Percentiles rank a stretch among this genome's conserved stretches.
These are phyloP conservation scores for Brachyopa scutellaris DNA, from an alignment of 2,888 invertebrate species.

Conservation along the genomic window DNA sequence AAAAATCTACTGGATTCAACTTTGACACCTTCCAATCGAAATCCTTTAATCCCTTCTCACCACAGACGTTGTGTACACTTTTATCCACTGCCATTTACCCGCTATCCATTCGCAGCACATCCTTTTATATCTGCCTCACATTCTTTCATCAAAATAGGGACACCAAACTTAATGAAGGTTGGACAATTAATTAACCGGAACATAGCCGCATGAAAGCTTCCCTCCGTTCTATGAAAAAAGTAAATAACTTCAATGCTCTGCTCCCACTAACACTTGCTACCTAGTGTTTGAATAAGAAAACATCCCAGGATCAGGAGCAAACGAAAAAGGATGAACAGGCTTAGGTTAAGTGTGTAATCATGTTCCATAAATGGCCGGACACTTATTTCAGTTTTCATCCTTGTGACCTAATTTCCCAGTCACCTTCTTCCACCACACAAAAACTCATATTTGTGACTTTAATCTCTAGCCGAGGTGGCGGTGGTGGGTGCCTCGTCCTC, in stretches of 20 bases:
- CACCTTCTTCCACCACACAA: conserved; percentile 7
- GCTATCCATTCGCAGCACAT: too few species aligned
- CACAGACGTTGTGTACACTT: background rate
- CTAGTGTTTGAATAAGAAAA: conserved; percentile 10
- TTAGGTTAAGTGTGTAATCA: conserved; percentile 69
- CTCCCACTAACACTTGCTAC: background rate
- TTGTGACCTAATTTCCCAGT: conserved; percentile 58
- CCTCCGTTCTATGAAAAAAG: background rate
- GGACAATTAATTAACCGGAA: conserved; percentile 64
- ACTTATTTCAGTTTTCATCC: conserved; percentile 68
- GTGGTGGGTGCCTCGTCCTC: background rate
- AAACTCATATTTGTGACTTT: conserved; percentile 61
- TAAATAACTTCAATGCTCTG: conserved; percentile 12
- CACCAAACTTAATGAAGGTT: conserved; percentile 59
- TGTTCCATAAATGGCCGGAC: conserved; percentile 67
- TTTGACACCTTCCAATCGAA: too few species aligned
- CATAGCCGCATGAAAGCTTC: conserved; percentile 41
- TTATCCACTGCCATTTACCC: background rate
- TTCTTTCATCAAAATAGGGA: conserved; percentile 38
- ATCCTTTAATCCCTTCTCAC: conserved; percentile 19
- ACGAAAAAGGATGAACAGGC: conserved; percentile 51
- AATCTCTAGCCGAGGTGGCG: conserved; percentile 6
- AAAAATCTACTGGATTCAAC: too few species aligned
- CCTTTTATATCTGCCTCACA: conserved; percentile 7
- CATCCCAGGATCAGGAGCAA: conserved; percentile 1